Base-by-base conservation (phyloP, 2,888 invertebrate genomes). In the Frankliniella fusca region DNA sequence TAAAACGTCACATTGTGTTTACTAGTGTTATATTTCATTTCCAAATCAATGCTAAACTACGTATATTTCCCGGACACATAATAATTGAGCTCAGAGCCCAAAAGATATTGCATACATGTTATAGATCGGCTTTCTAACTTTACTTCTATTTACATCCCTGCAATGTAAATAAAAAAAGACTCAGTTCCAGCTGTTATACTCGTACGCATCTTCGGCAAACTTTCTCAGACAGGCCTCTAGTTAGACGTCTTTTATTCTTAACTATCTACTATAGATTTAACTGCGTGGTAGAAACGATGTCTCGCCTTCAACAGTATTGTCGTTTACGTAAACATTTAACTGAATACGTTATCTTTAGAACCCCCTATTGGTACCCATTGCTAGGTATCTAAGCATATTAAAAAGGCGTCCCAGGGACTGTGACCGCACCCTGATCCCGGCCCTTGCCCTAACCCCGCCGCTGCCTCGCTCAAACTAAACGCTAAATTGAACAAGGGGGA, bases 381-480 rank as follows among this genome's bases (percentile, higher is more conserved):
- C 38, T 38, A 38, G 38, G 5, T 38, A 38, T 38, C 5, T 38
- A 38, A 38, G 5, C 2, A 3, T 38, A 38, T 38, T 38, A 5
- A 38, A 38, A 38, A 38, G 38, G 38, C 38, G 38, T 38, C 38
- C 38, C 23, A n/a, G 70, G 70, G 70, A 54, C 8, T 18, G 5
- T 23, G 12, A 76, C 70, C 61, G 18, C 18, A 76, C 70, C 70
- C 70, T 27, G 12, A 12, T 12, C 70, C 70, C 70, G 70, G 70
- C 70, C 70, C 70, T 76, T 76, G 70, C 70, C 70, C 70, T 27
- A 76, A 76, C 70, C 70, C 70, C 70, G 70, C 70, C 70, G 70
- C 70, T 76, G 70, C 70, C 70, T 76, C 70, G 70, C 70, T 76
- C 70, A 76, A 76, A 76, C 70, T 76, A 76, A 76, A 76, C 27